A percentile compares a stretch with the other conserved stretches of the same genome.
Evolutionary conservation across 2,797 vertebrate genomes (phyloP).

Genomic region (Limosa lapponica): DNA sequence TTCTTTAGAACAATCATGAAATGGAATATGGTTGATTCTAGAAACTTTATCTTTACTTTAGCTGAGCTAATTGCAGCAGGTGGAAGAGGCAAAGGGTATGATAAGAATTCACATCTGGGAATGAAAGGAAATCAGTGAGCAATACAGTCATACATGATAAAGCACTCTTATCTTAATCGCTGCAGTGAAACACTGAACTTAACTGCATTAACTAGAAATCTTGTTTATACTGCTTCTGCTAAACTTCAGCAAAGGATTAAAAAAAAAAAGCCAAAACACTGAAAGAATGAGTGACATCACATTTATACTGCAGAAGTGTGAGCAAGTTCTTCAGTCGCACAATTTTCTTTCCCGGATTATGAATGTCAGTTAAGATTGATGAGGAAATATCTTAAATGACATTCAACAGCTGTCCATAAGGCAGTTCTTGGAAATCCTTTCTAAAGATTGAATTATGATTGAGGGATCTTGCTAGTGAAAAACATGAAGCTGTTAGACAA

Average conservation of each 20-base stretch:
- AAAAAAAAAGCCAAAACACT: background rate
- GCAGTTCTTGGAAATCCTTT: background rate
- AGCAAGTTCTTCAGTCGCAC: background rate
- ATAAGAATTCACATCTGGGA: conserved; percentile 47
- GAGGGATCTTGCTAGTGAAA: background rate
- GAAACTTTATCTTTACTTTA: conserved; percentile 57
- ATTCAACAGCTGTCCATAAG: background rate
- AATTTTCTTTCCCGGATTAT: background rate
- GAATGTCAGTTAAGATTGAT: background rate
- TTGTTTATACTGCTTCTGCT: background rate
- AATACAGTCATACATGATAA: background rate
- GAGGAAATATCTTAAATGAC: background rate
- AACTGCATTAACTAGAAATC: background rate
- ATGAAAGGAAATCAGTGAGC: conserved; percentile 1
- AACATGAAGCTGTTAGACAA: background rate
- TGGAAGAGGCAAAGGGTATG: conserved; percentile 39
- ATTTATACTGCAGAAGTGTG: background rate
- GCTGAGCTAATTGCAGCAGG: conserved; percentile 41
- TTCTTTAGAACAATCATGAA: conserved; percentile 46
- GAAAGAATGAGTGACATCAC: background rate
- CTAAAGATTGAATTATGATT: background rate
- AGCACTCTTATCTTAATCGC: background rate
- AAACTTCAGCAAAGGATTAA: background rate
- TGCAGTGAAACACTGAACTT: background rate
- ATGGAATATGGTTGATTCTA: conserved; percentile 12